phyloP scores from a whole-genome alignment of 2,113 vertebrate species.

The Coracopsis vasa region DNA sequence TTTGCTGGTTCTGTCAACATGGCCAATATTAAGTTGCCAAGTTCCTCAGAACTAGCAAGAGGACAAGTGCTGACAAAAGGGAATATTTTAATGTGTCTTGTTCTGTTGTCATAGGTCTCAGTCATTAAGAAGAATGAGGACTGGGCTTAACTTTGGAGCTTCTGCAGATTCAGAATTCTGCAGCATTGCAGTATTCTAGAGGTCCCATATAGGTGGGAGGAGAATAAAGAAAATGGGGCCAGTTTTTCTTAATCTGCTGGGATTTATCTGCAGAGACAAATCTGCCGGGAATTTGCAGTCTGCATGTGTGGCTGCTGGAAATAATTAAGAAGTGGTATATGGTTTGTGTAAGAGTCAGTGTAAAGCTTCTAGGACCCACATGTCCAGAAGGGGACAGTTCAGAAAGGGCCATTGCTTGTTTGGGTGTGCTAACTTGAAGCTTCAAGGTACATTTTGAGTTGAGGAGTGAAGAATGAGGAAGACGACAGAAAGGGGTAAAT shows the following conservation, averaged over 20 bases:
- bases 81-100: neutral
- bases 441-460: neutral
- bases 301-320: neutral
- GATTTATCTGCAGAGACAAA: neutral
- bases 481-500: neutral
- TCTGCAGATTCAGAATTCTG: neutral
- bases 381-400: neutral
- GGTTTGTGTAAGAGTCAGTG: neutral
- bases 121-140: neutral
- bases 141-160: neutral
- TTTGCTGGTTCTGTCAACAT: neutral
- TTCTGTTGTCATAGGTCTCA: neutral
- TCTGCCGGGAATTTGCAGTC: neutral
- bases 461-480: neutral
- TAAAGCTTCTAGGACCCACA: neutral
- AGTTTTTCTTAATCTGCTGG: neutral
- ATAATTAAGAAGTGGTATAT: neutral
- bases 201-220: neutral
- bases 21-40: neutral
- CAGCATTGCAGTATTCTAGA: neutral
- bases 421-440: neutral
- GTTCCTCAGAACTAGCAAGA: neutral
- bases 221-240: neutral
- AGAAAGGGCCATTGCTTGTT: neutral
- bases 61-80: neutral